These are phyloP conservation scores for Unio pictorum DNA, from an alignment of 2,888 invertebrate genomes.

Conservation along the genomic window DNA sequence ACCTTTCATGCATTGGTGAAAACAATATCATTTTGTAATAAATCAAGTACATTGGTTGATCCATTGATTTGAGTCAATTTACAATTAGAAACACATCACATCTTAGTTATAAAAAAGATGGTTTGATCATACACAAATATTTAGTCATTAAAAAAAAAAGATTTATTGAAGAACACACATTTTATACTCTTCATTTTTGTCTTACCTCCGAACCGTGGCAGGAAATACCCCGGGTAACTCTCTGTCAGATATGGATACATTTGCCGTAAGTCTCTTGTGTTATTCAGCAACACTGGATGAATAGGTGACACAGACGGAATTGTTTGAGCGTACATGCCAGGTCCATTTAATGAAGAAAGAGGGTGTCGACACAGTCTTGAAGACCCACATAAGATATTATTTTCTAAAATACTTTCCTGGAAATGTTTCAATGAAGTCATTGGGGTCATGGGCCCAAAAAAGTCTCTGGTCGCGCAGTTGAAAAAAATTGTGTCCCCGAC, in stretches of 20 bases:
- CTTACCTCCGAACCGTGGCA: constrained; percentile 44
- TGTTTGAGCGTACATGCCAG: constrained; percentile 28
- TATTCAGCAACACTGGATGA: constrained; percentile 36
- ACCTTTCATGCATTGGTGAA: too few species aligned
- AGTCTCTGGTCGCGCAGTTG: too few species aligned
- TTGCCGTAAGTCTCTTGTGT: constrained; percentile 36
- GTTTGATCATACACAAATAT: too few species aligned
- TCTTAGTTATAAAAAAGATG: too few species aligned
- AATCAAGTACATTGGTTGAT: too few species aligned
- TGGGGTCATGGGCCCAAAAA: neutral
- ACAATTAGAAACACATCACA: too few species aligned
- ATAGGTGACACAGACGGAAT: constrained; percentile 32
- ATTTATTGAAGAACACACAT: too few species aligned
- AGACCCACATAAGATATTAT: neutral
- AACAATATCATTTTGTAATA: too few species aligned
- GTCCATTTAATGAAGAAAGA: constrained; percentile 28
- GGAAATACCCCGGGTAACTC: constrained; percentile 40
- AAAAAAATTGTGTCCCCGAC: too few species aligned
- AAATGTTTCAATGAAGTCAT: constrained; percentile 41
- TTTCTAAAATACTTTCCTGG: constrained; percentile 43
- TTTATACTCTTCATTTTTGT: too few species aligned
- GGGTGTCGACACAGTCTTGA: constrained; percentile 41
- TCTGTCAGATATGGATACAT: constrained; percentile 45
- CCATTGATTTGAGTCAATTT: too few species aligned
- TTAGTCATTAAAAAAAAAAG: too few species aligned